phyloP scores from a whole-genome alignment of 2,888 invertebrate species.

The Physocephala rufipes region DNA sequence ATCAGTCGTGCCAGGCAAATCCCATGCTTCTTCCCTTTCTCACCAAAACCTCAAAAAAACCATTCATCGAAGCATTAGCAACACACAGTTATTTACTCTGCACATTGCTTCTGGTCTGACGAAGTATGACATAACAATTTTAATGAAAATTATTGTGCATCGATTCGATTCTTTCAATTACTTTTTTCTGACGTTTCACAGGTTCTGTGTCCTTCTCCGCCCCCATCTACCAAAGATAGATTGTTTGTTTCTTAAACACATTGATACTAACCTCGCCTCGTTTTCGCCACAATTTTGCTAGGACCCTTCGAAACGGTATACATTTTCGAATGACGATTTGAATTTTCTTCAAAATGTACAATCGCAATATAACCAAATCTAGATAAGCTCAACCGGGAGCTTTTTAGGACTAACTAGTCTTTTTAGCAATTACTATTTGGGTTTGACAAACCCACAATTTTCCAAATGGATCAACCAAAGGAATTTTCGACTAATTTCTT shows the following conservation, averaged over 20 bases:
- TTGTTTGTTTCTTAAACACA: neutral
- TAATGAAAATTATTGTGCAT: constrained; percentile 24
- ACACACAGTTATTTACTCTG: neutral
- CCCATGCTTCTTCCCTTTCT: constrained; percentile 3
- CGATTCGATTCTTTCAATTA: constrained; percentile 37
- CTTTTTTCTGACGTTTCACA: constrained; percentile 14
- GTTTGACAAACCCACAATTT: neutral
- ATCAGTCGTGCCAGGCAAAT: too few species aligned
- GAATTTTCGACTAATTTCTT: neutral
- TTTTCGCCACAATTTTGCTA: constrained; percentile 88
- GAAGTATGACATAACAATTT: constrained; percentile 59
- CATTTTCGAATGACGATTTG: constrained; percentile 68
- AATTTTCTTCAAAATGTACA: too few species aligned
- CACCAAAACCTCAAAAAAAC: constrained; percentile 7
- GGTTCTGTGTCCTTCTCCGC: constrained; percentile 7
- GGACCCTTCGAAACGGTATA: constrained; percentile 89
- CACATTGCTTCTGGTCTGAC: neutral
- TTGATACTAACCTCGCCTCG: constrained; percentile 75
- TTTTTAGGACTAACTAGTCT: neutral
- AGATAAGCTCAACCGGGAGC: neutral
- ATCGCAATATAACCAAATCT: neutral
- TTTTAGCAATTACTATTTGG: neutral
- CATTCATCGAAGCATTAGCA: neutral
- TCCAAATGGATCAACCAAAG: neutral
- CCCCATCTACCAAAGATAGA: too few species aligned